Percentiles rank a stretch among this genome's conserved stretches.
These are phyloP conservation scores for Polypterus bichir DNA, from an alignment of 2,113 vertebrate species.

Conservation along the genomic window DNA sequence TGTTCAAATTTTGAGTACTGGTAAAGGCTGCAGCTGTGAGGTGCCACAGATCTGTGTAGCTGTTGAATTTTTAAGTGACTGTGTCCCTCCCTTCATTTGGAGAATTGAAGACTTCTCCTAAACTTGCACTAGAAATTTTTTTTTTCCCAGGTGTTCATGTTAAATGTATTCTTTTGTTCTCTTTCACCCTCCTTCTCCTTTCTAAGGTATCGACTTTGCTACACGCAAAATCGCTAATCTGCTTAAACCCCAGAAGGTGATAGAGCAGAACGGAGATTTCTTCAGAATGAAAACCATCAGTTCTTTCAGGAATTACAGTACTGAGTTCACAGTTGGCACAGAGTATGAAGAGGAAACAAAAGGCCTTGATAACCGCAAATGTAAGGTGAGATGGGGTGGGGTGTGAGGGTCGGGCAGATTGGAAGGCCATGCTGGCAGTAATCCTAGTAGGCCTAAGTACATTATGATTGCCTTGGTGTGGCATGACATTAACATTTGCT, in stretches of 20 bases:
- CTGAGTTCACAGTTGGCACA: conserved; percentile 60
- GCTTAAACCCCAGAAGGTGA: conserved; percentile 67
- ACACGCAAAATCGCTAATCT: conserved; percentile 62
- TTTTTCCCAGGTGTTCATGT: neutral
- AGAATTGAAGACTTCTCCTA: neutral
- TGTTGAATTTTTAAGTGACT: too few relatives aligned
- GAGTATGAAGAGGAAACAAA: conserved; percentile 75
- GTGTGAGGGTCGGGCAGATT: neutral
- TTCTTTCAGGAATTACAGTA: conserved; percentile 54
- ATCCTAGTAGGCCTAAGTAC: neutral
- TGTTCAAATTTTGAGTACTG: too few relatives aligned
- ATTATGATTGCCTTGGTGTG: neutral
- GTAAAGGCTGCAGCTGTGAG: too few relatives aligned
- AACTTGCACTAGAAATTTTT: too few relatives aligned
- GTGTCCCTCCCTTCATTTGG: too few relatives aligned
- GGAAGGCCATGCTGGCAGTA: neutral
- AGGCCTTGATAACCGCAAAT: conserved; percentile 68
- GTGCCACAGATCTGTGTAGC: too few relatives aligned
- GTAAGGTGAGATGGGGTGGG: conserved; percentile 49
- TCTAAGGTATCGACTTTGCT: conserved; percentile 53
- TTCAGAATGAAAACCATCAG: conserved; percentile 62
- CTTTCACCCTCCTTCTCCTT: neutral
- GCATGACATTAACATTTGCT: too few relatives aligned
- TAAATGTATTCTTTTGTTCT: neutral
- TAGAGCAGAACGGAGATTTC: conserved; percentile 51